Evolutionary conservation across 2,797 vertebrate species (phyloP).

Genomic region (Sebastes kiyomatsui): DNA sequence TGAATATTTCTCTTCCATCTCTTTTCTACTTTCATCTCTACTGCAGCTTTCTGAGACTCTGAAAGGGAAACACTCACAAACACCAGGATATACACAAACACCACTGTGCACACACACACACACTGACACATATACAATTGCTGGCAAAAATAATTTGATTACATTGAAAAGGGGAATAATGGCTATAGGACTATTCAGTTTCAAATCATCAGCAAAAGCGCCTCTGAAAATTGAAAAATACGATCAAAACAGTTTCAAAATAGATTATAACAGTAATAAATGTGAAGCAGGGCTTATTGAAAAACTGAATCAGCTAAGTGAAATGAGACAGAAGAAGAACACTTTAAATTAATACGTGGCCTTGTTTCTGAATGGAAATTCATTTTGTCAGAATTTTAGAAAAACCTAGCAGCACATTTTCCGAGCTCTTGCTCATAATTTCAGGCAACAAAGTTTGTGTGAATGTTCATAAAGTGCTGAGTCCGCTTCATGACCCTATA

Average conservation of each 20-base stretch:
- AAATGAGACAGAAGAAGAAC: background rate
- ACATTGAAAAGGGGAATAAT: background rate
- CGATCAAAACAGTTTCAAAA: background rate
- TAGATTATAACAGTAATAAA: background rate
- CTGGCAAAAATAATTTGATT: background rate
- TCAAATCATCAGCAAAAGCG: constrained; percentile 5
- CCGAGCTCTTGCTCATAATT: background rate
- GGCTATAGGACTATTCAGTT: background rate
- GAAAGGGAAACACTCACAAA: constrained; percentile 30
- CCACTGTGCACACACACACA: background rate
- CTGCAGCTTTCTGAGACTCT: constrained; percentile 36
- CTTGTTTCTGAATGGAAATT: background rate
- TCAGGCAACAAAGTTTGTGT: background rate
- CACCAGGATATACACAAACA: background rate
- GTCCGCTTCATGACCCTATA: constrained; percentile 9
- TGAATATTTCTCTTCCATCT: constrained; percentile 70
- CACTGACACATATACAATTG: background rate
- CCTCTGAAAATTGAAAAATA: background rate
- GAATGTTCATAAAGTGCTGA: constrained; percentile 47
- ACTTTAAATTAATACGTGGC: background rate
- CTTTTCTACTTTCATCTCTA: constrained; percentile 49
- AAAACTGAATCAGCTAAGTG: background rate
- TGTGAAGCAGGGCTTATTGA: background rate
- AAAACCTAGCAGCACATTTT: background rate
- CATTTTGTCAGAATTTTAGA: background rate